Conservation (phyloP, 2,113 vertebrate species). For the Loxodonta africana region DNA sequence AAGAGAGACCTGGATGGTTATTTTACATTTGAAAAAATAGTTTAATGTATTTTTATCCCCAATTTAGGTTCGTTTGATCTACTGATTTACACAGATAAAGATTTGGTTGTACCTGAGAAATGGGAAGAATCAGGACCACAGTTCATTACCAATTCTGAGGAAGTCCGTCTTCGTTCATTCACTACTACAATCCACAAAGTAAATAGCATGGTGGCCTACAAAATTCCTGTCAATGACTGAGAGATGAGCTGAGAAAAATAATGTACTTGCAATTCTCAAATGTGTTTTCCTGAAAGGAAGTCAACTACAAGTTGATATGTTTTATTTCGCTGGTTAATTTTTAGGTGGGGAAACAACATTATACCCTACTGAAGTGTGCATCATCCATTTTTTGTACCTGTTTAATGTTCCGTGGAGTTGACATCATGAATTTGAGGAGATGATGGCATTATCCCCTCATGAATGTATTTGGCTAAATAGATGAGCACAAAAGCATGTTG, state of each 20-base stretch:
- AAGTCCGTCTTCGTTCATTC: conserved; percentile 96
- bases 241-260: background rate
- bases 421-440: background rate
- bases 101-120: conserved; percentile 95
- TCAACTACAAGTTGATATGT: background rate
- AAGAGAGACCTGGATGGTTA: background rate
- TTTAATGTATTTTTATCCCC: conserved; percentile 6
- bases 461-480: background rate
- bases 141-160: conserved; percentile 95
- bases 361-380: background rate
- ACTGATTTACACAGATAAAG: conserved; percentile 97
- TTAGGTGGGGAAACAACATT: conserved; percentile 14
- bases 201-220: conserved; percentile 96
- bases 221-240: conserved; percentile 80
- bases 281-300: conserved; percentile 50
- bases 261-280: background rate
- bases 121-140: conserved; percentile 98
- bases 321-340: conserved; percentile 26
- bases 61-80: conserved; percentile 96
- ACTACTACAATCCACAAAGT: conserved; percentile 98
- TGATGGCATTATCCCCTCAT: background rate
- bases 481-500: background rate
- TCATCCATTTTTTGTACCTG: background rate
- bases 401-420: background rate
- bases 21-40: background rate